Conservation (phyloP, 30 jellyfish, hydroid and myxozoan genomes). For the Aurelia sp. region DNA sequence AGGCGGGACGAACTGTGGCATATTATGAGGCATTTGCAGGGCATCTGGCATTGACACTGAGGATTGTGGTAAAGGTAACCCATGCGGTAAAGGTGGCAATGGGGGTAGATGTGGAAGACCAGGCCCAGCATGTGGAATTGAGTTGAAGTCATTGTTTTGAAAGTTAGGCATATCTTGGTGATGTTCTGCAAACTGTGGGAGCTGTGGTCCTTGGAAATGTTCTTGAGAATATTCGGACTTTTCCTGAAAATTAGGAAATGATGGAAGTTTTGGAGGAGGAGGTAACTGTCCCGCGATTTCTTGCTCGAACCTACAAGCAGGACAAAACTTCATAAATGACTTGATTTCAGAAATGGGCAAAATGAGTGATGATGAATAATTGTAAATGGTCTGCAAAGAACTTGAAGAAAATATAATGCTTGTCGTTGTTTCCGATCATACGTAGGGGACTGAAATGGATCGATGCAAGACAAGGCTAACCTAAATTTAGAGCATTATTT, state of each 20-base stretch:
- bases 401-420: neutral
- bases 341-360: neutral
- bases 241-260: slow-evolving; percentile 39
- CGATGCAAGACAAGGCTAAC: no score
- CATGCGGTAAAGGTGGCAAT: no score
- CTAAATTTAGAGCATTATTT: no score
- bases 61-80: slow-evolving; percentile 60
- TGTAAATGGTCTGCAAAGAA: neutral
- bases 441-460: no score
- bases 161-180: neutral
- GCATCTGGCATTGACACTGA: slow-evolving; percentile 41
- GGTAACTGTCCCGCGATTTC: slow-evolving; percentile 96
- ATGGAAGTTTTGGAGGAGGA: slow-evolving; percentile 97
- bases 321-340: neutral
- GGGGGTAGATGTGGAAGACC: slow-evolving; percentile 42
- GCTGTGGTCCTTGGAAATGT: slow-evolving; percentile 45
- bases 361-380: neutral
- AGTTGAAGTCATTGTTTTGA: slow-evolving; percentile 8
- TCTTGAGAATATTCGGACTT: slow-evolving; percentile 14
- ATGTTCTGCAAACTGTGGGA: neutral
- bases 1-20: slow-evolving; percentile 82
- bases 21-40: slow-evolving; percentile 30
- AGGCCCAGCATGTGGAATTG: slow-evolving; percentile 41
- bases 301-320: slow-evolving; percentile 80
- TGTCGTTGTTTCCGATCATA: no score